Conservation (phyloP, 2,888 invertebrate genomes). For the Saturnia japonica region DNA sequence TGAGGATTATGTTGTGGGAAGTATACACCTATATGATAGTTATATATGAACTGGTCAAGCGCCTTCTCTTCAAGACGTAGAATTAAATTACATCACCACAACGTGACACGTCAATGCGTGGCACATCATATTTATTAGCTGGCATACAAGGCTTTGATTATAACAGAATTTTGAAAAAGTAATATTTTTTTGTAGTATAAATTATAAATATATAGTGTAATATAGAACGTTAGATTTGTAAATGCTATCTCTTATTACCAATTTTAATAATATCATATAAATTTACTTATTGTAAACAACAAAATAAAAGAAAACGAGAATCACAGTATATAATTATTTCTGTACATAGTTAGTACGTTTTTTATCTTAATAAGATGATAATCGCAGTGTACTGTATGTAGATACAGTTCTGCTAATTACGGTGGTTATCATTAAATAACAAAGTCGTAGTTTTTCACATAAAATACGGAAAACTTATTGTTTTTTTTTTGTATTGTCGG, state of each 20-base stretch:
- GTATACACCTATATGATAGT: no score
- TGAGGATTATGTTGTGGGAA: no score
- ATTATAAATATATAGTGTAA: neutral
- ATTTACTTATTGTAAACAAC: neutral
- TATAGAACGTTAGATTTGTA: neutral
- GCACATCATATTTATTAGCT: no score
- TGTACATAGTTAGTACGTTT: neutral
- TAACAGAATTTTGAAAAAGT: no score
- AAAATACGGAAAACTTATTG: neutral
- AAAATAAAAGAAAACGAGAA: neutral
- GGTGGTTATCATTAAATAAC: constrained; percentile 5
- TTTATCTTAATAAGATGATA: constrained; percentile 7
- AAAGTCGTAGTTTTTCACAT: constrained; percentile 1
- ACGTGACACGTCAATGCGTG: no score
- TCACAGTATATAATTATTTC: neutral
- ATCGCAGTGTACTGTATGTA: neutral
- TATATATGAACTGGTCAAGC: no score
- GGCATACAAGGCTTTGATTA: no score
- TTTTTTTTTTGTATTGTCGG: neutral
- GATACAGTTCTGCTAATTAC: constrained; percentile 11
- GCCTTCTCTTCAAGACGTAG: no score
- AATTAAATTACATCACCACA: no score
- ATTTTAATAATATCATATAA: neutral
- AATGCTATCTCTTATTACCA: neutral
- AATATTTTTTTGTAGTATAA: no score